These are phyloP conservation scores for Mirounga angustirostris DNA, from an alignment of 2,113 vertebrate species.

Conservation along the genomic window DNA sequence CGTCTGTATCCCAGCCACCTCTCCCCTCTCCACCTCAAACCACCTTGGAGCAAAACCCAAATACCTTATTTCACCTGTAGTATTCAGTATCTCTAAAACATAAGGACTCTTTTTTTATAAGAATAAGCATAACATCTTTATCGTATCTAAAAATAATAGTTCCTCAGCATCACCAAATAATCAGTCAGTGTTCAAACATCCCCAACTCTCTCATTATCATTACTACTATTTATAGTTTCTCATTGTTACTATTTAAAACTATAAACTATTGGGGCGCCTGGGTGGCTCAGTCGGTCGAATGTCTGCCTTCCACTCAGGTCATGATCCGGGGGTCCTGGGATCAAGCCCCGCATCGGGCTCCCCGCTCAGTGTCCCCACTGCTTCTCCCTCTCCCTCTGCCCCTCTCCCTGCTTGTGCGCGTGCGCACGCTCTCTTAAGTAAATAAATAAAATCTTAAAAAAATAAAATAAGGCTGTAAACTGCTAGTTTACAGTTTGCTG, in stretches of 20 bases:
- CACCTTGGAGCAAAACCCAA: not conserved
- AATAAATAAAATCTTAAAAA: not conserved
- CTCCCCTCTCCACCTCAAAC: not conserved
- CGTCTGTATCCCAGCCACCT: not conserved
- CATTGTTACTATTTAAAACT: not conserved
- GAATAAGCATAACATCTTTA: not conserved
- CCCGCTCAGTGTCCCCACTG: not conserved
- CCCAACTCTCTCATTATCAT: not conserved
- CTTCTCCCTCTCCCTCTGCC: not conserved
- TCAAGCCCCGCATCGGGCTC: rapidly evolving
- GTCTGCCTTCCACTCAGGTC: not conserved
- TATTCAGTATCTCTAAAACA: not conserved
- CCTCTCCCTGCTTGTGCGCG: not conserved
- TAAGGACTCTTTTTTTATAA: not conserved
- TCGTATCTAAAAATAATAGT: not conserved
- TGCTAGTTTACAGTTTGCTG: not conserved
- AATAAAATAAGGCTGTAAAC: not conserved
- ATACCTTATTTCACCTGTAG: not conserved
- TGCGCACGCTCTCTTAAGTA: not conserved
- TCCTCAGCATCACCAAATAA: not conserved
- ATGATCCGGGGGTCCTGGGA: not conserved
- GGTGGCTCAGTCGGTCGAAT: not conserved
- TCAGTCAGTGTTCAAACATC: not conserved
- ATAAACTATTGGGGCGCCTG: too few relatives aligned
- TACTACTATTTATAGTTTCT: not conserved